These are phyloP conservation scores for Pseudomyrmex dendroicus DNA, from an alignment of 1,140 invertebrate genomes.

Conservation along the genomic window DNA sequence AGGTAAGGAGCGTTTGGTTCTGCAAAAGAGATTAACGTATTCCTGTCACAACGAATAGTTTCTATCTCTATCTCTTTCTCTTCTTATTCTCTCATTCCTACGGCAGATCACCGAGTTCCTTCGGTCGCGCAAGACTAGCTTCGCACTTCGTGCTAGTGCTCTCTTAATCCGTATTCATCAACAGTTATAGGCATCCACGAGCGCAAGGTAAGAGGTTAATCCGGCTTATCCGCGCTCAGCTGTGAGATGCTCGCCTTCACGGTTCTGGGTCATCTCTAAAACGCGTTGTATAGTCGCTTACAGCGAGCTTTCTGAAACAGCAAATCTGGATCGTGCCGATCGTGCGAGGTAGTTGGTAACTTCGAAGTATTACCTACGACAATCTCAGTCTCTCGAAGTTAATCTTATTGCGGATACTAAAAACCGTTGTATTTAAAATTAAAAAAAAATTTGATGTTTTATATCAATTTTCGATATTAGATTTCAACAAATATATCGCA, in stretches of 20 bases:
- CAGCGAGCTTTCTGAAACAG: slow-evolving; percentile 47
- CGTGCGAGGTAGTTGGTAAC: slow-evolving; percentile 19
- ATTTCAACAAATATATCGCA: background rate
- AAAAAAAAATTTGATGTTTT: no score
- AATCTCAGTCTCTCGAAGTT: background rate
- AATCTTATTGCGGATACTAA: background rate
- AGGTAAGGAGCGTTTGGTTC: slow-evolving; percentile 74
- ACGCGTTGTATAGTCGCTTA: slow-evolving; percentile 65
- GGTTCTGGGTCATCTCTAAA: slow-evolving; percentile 73
- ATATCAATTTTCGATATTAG: no score
- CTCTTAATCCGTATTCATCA: slow-evolving; percentile 79
- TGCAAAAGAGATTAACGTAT: slow-evolving; percentile 71
- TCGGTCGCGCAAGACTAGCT: slow-evolving; percentile 63
- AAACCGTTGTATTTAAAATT: no score
- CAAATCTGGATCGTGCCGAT: slow-evolving; percentile 10
- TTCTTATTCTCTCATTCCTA: background rate
- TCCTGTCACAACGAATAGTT: slow-evolving; percentile 24
- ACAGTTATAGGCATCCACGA: slow-evolving; percentile 76
- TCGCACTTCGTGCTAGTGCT: slow-evolving; percentile 70
- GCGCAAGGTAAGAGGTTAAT: slow-evolving; percentile 75
- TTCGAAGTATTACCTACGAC: background rate
- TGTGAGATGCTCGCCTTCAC: slow-evolving; percentile 63
- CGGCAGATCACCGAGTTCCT: slow-evolving; percentile 54
- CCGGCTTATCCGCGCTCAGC: slow-evolving; percentile 77
- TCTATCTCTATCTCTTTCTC: slow-evolving; percentile 1